Conservation (phyloP, 2,113 vertebrate species). For the Machaerirhynchus nigripectus region DNA sequence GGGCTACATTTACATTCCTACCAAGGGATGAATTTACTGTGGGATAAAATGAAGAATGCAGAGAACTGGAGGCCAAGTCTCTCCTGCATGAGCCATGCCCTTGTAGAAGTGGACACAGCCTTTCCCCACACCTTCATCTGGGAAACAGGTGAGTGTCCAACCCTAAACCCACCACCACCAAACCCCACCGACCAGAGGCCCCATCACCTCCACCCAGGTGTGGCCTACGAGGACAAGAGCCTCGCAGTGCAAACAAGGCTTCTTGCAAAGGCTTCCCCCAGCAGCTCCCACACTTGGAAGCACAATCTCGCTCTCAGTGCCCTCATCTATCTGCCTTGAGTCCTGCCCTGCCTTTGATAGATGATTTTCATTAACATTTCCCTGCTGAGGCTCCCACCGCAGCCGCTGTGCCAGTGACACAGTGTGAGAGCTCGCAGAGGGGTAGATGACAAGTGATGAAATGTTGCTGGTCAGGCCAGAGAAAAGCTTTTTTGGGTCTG, state of each 20-base stretch:
- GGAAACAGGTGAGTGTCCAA: not conserved
- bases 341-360: not conserved
- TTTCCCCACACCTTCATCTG: not conserved
- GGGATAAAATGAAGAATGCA: not conserved
- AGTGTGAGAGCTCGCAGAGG: not conserved
- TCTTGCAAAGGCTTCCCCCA: not conserved
- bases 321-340: not conserved
- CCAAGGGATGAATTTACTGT: not conserved
- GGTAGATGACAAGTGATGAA: not conserved
- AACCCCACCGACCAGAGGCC: not conserved
- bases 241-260: not conserved
- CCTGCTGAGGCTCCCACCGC: not conserved
- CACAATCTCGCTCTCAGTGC: accelerated
- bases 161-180: not conserved
- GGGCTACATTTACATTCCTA: not conserved
- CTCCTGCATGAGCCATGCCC: not conserved
- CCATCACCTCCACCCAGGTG: accelerated
- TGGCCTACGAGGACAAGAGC: not conserved
- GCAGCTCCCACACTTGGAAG: not conserved
- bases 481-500: not conserved
- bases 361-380: conserved; percentile 23
- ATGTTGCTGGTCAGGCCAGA: not conserved
- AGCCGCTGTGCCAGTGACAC: not conserved
- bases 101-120: not conserved
- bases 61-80: not conserved